Base-by-base conservation (phyloP, 1,140 invertebrate species). In the Drosophila lacertosa region DNA sequence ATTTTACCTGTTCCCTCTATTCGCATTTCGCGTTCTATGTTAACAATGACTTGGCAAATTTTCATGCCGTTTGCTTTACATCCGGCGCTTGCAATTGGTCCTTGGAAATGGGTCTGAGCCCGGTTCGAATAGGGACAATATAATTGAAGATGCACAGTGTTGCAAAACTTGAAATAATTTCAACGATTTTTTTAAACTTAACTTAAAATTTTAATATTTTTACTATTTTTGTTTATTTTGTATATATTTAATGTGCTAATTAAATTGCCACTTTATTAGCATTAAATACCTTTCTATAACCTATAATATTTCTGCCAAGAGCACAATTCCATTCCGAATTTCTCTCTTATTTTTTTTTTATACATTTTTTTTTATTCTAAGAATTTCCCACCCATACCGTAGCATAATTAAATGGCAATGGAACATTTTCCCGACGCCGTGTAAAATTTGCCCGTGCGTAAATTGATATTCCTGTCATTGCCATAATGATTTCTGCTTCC, bases 391-490 rank as follows among this genome's bases (percentile, higher is more conserved):
- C 45, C 45, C 66, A 29, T 40, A 55, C 32, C 22, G 37, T 54
- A 53, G 33, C 44, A 80, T 86, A 84, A 84, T 84, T 84, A 81
- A 86, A 74, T 35, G 73, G 35, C 42, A 45, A 32, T 58, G 13
- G 40, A 69, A 68, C 44, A 37, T 44, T 60, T 51, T 15, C 48
- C 53, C 15, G 53, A 47, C 13, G 45, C 51, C 48, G 39, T 65
- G 55, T 55, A 26, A 26, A 5, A 22, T 39, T 32, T 58, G 59
- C 57, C 64, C 77, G 64, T 67, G 77, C 26, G 81, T 84, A 86
- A 84, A 84, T 86, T 86, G 81, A 86, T 86, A 86, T 86, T 86
- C 69, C 81, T 74, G 77, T 86, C 81, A 88, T 77, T 86, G 73
- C 63, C 66, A 57, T 74, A 80, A 84, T 84, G 77, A 86, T 84